phyloP scores from a whole-genome alignment of 1,140 invertebrate species.

The Platyura marginata region DNA sequence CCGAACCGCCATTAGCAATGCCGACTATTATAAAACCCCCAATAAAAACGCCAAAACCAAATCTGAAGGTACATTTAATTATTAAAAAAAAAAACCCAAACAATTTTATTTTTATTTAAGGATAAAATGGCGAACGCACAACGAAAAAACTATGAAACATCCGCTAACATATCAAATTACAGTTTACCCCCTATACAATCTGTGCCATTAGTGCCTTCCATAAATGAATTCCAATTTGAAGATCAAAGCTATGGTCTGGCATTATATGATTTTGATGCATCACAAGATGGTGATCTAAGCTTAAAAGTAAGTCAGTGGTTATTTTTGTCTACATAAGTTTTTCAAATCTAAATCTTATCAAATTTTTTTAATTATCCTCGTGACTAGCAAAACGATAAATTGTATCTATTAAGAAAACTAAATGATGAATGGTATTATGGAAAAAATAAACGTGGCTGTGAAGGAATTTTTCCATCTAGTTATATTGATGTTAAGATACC shows the following conservation, averaged over 20 bases:
- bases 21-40: slow-evolving; percentile 44
- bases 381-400: slow-evolving; percentile 51
- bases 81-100: background rate
- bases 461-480: slow-evolving; percentile 65
- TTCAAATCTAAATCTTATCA: too few relatives aligned
- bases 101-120: background rate
- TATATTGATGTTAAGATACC: slow-evolving; percentile 62
- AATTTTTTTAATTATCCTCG: too few relatives aligned
- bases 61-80: background rate
- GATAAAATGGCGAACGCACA: background rate
- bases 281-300: slow-evolving; percentile 47
- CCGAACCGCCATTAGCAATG: slow-evolving; percentile 26
- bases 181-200: slow-evolving; percentile 48
- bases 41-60: slow-evolving; percentile 11
- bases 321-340: too few relatives aligned
- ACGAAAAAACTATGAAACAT: background rate
- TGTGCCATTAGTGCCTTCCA: slow-evolving; percentile 16
- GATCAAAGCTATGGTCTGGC: slow-evolving; percentile 46
- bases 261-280: slow-evolving; percentile 50
- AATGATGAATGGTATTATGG: slow-evolving; percentile 70
- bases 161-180: slow-evolving; percentile 44
- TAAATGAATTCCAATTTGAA: slow-evolving; percentile 4
- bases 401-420: slow-evolving; percentile 43
- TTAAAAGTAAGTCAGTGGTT: slow-evolving; percentile 48
- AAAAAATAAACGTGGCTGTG: slow-evolving; percentile 32